A percentile compares a stretch with the other conserved stretches of the same genome.
Conservation (phyloP, 2,797 vertebrate species). For the Sebastes minor region DNA sequence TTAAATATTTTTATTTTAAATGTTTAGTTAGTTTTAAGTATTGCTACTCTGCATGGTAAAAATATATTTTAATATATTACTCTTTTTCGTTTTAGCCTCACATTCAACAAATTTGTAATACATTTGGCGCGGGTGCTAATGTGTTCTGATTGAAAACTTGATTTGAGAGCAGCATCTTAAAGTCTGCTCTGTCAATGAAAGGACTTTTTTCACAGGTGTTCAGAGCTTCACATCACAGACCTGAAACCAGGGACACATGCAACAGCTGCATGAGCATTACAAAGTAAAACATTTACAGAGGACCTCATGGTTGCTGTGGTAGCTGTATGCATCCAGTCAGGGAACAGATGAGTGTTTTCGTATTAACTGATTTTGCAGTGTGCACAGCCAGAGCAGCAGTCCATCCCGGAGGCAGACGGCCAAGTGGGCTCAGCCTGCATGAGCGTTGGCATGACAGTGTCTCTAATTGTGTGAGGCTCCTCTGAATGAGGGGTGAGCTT, state of each 20-base stretch:
- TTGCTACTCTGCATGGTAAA: neutral
- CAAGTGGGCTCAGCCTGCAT: neutral
- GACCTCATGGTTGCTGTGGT: neutral
- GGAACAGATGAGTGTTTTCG: neutral
- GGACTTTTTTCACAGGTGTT: neutral
- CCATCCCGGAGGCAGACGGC: neutral
- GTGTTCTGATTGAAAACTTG: neutral
- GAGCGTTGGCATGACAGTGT: conserved; percentile 14
- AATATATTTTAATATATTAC: neutral
- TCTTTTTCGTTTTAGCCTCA: neutral
- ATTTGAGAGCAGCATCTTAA: neutral
- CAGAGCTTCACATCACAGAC: neutral
- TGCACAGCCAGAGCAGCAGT: neutral
- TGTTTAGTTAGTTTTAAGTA: neutral
- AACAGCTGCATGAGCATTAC: neutral
- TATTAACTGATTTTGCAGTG: neutral
- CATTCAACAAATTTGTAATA: neutral
- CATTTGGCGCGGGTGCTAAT: neutral
- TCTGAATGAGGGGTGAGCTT: neutral
- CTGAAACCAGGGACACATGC: neutral
- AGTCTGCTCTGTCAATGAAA: too few relatives aligned
- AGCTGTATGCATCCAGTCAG: neutral
- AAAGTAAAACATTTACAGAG: neutral
- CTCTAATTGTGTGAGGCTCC: neutral
- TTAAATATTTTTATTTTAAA: neutral